A percentile compares a stretch with the other conserved stretches of the same genome.
Evolutionary conservation across 2,797 vertebrate genomes (phyloP).

Genomic region (Macrochelys suwanniensis): DNA sequence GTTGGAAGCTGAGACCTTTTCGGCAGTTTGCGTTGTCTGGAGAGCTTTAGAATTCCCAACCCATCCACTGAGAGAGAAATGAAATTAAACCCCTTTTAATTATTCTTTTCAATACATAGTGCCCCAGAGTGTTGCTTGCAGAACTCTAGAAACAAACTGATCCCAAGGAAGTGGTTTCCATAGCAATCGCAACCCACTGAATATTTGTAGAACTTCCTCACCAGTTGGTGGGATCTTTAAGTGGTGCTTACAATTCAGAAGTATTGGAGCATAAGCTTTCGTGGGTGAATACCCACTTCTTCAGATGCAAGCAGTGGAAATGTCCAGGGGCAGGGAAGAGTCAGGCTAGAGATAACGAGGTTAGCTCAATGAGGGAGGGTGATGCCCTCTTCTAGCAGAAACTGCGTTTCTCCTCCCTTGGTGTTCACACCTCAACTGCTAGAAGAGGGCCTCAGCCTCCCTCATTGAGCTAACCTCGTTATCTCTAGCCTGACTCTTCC

Average conservation of each 20-base stretch:
- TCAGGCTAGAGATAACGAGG: too few species aligned
- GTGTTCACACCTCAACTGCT: too few species aligned
- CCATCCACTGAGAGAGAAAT: conserved; percentile 1
- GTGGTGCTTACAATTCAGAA: conserved; percentile 23
- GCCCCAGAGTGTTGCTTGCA: background rate
- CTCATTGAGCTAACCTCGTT: too few species aligned
- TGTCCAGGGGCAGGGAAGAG: too few species aligned
- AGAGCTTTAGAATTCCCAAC: background rate
- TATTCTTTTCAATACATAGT: background rate
- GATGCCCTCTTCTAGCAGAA: too few species aligned
- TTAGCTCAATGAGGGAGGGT: too few species aligned
- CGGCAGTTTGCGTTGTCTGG: background rate
- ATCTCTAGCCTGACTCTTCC: too few species aligned
- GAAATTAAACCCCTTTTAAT: background rate
- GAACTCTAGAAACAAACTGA: conserved; percentile 40
- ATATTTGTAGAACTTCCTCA: conserved; percentile 65
- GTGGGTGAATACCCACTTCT: too few species aligned
- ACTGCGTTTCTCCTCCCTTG: too few species aligned
- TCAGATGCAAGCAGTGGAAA: too few species aligned
- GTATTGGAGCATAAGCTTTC: too few species aligned
- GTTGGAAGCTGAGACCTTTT: background rate
- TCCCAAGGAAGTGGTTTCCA: conserved; percentile 65
- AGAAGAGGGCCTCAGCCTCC: too few species aligned
- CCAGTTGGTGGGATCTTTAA: conserved; percentile 51
- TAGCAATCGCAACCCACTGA: conserved; percentile 49